phyloP scores from a whole-genome alignment of 30 jellyfish, hydroid and myxozoan species.

The Hydra vulgaris region DNA sequence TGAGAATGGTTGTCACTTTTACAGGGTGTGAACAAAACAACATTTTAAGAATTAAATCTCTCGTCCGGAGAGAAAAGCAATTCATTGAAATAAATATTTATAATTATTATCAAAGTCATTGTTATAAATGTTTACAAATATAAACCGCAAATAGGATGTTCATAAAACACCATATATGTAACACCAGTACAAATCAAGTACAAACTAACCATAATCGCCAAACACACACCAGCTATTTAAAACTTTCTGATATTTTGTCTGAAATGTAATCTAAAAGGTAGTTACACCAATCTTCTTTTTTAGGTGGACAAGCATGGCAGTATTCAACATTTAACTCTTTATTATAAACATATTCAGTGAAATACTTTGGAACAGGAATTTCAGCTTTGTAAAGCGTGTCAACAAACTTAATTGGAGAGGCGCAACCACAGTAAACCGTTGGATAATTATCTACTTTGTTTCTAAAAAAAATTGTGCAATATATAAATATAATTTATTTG shows the following conservation, averaged over 20 bases:
- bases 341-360: background rate
- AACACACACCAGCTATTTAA: background rate
- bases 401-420: conserved; percentile 20
- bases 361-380: conserved; percentile 1
- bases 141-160: too few species aligned
- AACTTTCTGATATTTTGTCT: background rate
- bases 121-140: too few species aligned
- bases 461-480: background rate
- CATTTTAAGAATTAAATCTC: too few species aligned
- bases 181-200: too few species aligned
- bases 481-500: background rate
- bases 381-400: conserved; percentile 5
- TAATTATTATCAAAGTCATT: too few species aligned
- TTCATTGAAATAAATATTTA: too few species aligned
- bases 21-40: too few species aligned
- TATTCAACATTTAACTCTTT: background rate
- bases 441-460: background rate
- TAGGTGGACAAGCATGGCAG: background rate
- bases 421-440: conserved; percentile 10
- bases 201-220: too few species aligned
- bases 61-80: too few species aligned
- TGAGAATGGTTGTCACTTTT: too few species aligned
- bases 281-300: background rate
- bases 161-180: too few species aligned
- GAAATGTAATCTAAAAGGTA: background rate